phyloP scores from a whole-genome alignment of 2,113 vertebrate genomes.

The Gracilinanus agilis region DNA sequence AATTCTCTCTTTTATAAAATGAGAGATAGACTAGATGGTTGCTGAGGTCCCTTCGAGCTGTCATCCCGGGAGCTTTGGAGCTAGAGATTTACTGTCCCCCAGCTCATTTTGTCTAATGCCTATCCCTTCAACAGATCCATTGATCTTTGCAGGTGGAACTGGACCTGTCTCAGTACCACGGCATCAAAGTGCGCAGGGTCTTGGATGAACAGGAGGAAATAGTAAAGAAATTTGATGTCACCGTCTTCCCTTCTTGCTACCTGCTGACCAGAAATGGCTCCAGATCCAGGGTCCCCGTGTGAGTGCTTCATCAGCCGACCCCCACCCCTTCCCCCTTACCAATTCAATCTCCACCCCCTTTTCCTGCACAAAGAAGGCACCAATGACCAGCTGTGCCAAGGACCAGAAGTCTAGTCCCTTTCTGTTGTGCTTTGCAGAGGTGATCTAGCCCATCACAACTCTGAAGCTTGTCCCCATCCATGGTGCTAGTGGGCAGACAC shows the following conservation, averaged over 20 bases:
- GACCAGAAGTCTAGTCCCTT: not conserved
- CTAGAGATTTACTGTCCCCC: not conserved
- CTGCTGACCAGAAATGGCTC: slow-evolving; percentile 88
- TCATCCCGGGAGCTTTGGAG: not conserved
- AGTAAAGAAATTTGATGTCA: slow-evolving; percentile 87
- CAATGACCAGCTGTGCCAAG: not conserved
- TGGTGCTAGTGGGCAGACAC: not conserved
- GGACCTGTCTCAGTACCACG: slow-evolving; percentile 93
- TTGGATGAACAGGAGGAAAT: slow-evolving; percentile 85
- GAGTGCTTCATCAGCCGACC: slow-evolving; percentile 77
- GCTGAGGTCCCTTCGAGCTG: not conserved
- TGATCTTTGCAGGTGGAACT: slow-evolving; percentile 88
- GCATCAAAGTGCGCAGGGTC: slow-evolving; percentile 90
- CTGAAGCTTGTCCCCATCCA: not conserved
- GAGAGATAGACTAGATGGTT: not conserved
- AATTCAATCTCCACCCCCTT: not conserved
- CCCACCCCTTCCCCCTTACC: not conserved
- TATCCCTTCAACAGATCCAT: fast-evolving
- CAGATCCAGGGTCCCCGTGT: slow-evolving; percentile 88
- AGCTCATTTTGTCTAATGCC: not conserved
- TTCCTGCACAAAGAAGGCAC: not conserved
- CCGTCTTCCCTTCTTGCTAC: slow-evolving; percentile 91
- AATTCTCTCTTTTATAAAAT: not conserved
- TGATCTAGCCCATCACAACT: not conserved
- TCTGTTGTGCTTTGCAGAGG: not conserved